A percentile compares a stretch with the other conserved stretches of the same genome.
Conservation (phyloP, 2,113 vertebrate species). For the Periophthalmus modestus region DNA sequence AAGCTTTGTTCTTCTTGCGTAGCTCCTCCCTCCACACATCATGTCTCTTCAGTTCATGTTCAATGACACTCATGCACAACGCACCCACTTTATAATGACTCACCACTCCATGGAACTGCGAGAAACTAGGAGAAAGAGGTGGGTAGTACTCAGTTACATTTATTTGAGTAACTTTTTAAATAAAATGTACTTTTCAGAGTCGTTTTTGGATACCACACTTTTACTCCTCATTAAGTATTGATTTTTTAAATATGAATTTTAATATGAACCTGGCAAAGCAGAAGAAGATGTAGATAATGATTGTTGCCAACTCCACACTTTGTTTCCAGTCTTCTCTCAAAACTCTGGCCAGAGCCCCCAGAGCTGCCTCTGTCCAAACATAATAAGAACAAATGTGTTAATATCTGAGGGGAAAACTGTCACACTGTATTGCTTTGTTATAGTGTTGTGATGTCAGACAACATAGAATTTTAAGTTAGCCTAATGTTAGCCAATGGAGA, state of each 20-base stretch:
- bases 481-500: too few species aligned
- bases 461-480: too few species aligned
- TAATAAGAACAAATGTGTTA: neutral
- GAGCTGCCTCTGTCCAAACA: constrained; percentile 81
- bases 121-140: constrained; percentile 79
- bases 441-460: too few species aligned
- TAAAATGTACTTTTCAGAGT: neutral
- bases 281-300: constrained; percentile 97
- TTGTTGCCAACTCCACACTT: constrained; percentile 94
- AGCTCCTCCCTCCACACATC: constrained; percentile 96
- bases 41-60: constrained; percentile 94
- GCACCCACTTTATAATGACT: constrained; percentile 95
- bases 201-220: too few species aligned
- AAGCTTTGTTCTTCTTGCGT: constrained; percentile 92
- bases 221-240: too few species aligned
- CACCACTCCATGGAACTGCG: constrained; percentile 93
- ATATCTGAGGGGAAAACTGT: neutral
- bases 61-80: constrained; percentile 94
- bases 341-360: constrained; percentile 92
- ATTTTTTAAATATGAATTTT: too few species aligned
- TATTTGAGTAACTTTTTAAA: too few species aligned
- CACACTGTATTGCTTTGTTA: neutral
- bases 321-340: constrained; percentile 98
- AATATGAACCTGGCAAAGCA: constrained; percentile 92
- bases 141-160: too few species aligned